These are phyloP conservation scores for Hesperia comma DNA, from an alignment of 2,888 invertebrate species.

Conservation along the genomic window DNA sequence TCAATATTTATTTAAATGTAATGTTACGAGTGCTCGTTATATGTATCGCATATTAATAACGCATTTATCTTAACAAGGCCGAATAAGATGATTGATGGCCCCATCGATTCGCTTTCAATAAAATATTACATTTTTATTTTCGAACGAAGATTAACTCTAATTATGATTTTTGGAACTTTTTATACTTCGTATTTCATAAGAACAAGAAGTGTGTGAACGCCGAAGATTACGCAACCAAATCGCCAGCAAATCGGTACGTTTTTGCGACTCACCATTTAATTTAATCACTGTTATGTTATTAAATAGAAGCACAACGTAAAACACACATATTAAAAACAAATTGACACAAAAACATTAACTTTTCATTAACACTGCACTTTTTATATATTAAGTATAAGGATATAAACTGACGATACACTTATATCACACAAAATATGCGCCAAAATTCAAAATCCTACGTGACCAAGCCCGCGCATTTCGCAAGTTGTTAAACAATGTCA, in stretches of 20 bases:
- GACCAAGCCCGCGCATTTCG: slow-evolving; percentile 34
- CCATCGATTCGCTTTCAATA: not conserved
- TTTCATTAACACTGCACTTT: not conserved
- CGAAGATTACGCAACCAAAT: no score
- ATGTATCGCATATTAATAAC: not conserved
- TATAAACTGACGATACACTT: no score
- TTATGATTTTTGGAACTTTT: no score
- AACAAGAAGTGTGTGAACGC: not conserved
- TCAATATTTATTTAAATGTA: not conserved
- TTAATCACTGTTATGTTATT: not conserved
- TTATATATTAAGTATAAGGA: not conserved
- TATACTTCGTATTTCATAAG: not conserved
- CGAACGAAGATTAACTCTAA: no score
- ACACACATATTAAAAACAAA: not conserved
- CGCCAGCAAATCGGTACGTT: not conserved
- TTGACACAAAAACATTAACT: not conserved
- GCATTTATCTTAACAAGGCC: slow-evolving; percentile 1
- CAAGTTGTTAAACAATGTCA: slow-evolving; percentile 4
- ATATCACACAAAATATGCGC: no score
- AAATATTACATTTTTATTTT: not conserved
- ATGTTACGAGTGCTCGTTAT: not conserved
- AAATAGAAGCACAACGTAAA: not conserved
- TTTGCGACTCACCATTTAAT: not conserved
- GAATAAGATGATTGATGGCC: not conserved
- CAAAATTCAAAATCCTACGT: slow-evolving; percentile 37